Percentiles rank a stretch among this genome's conserved stretches.
Evolutionary conservation across 2,888 invertebrate genomes (phyloP).

Genomic region (Stenotaenia linearis): DNA sequence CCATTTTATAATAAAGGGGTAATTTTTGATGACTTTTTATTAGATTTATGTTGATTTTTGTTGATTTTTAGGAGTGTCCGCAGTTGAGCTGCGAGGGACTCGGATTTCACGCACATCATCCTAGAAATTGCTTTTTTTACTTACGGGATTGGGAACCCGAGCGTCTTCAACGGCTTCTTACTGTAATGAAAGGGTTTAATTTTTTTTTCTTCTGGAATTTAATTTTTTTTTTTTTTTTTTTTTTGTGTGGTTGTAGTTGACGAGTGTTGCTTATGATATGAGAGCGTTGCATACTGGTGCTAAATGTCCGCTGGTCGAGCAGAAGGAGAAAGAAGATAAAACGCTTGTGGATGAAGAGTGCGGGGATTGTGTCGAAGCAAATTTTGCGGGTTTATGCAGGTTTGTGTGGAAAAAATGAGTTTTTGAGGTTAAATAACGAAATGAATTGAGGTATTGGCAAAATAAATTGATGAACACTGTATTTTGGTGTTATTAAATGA

Average conservation of each 20-base stretch:
- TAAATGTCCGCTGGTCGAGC: not conserved
- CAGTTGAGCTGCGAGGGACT: not conserved
- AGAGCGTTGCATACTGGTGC: not conserved
- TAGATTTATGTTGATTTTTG: not conserved
- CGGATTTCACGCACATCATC: conserved; percentile 15
- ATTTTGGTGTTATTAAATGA: too few species aligned
- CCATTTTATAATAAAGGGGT: not conserved
- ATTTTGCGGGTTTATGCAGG: not conserved
- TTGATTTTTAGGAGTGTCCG: not conserved
- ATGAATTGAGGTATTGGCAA: too few species aligned
- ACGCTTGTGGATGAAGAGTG: not conserved
- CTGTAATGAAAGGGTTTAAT: not conserved
- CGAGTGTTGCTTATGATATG: not conserved
- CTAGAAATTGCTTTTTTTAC: not conserved
- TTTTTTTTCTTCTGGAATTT: not conserved
- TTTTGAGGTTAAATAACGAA: too few species aligned
- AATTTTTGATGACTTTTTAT: not conserved
- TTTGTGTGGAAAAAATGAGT: not conserved
- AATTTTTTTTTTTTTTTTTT: not conserved
- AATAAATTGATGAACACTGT: too few species aligned
- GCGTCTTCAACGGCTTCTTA: not conserved
- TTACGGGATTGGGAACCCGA: not conserved
- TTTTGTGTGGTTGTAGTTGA: too few species aligned
- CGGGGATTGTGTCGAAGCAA: not conserved
- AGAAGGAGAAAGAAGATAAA: not conserved